A percentile compares a stretch with the other conserved stretches of the same genome.
Evolutionary conservation across 2,113 vertebrate genomes (phyloP).

Genomic region (Steatornis caripensis): DNA sequence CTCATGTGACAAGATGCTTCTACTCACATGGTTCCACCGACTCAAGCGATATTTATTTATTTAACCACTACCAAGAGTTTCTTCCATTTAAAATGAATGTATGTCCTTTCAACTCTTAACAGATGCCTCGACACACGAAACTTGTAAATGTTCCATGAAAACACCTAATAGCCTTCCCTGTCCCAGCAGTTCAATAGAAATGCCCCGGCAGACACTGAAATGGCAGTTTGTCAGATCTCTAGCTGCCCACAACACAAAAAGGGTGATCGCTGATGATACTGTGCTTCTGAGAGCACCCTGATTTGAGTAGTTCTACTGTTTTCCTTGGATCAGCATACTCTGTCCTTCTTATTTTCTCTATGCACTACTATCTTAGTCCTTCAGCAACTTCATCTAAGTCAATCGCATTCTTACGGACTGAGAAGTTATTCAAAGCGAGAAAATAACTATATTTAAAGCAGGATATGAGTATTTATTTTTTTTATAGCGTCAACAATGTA

Average conservation of each 20-base stretch:
- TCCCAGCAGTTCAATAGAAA: neutral
- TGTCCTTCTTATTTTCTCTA: neutral
- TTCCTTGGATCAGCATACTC: neutral
- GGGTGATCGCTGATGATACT: neutral
- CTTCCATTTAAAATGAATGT: neutral
- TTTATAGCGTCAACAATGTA: neutral
- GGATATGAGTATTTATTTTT: neutral
- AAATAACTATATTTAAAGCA: neutral
- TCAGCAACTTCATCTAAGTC: neutral
- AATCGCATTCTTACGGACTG: neutral
- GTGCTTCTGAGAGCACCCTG: neutral
- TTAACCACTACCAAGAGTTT: neutral
- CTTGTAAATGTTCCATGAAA: neutral
- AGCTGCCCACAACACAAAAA: neutral
- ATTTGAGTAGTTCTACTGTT: fast-evolving
- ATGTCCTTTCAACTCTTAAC: neutral
- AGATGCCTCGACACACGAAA: fast-evolving
- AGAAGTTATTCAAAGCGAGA: neutral
- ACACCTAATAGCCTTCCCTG: neutral
- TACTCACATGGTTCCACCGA: fast-evolving
- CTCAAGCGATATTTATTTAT: neutral
- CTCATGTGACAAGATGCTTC: neutral
- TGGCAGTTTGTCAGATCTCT: neutral
- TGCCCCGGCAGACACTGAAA: neutral
- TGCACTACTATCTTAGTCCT: neutral